Evolutionary conservation across 1,140 invertebrate genomes (phyloP).

Genomic region (Ceratoteleas bidentatus): DNA sequence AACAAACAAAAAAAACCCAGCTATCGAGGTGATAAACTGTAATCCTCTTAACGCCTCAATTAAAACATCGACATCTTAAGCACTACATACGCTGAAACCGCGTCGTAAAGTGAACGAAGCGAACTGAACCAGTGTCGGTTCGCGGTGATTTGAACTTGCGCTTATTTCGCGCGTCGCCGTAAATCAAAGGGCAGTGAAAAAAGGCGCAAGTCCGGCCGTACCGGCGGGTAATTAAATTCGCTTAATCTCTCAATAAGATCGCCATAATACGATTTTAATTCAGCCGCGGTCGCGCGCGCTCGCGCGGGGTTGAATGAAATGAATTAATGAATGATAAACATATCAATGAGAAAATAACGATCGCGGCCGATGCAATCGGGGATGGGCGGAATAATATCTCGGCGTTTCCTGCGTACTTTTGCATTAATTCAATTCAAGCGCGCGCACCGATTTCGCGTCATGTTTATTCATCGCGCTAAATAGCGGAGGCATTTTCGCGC

Average conservation of each 20-base stretch:
- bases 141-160: slow-evolving; percentile 48
- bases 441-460: slow-evolving; percentile 53
- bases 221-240: slow-evolving; percentile 35
- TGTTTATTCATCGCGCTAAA: slow-evolving; percentile 66
- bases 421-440: slow-evolving; percentile 36
- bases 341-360: slow-evolving; percentile 64
- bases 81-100: no score
- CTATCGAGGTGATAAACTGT: no score
- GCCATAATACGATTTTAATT: slow-evolving; percentile 44
- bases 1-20: no score
- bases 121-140: slow-evolving; percentile 37
- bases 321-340: slow-evolving; percentile 64
- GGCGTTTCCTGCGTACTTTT: slow-evolving; percentile 46
- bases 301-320: slow-evolving; percentile 58
- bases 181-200: slow-evolving; percentile 37
- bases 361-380: slow-evolving; percentile 31
- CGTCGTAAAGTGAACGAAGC: slow-evolving; percentile 28
- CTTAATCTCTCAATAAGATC: slow-evolving; percentile 38
- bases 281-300: slow-evolving; percentile 19
- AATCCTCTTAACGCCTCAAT: no score
- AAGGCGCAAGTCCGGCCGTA: slow-evolving; percentile 22
- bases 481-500: slow-evolving; percentile 62
- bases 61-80: no score
- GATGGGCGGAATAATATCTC: slow-evolving; percentile 59
- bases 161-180: slow-evolving; percentile 31